Evolutionary conservation across 2,888 invertebrate species (phyloP), one percentile per base, ranked within the genome.

Genomic region (Coleophora flavipennella): DNA sequence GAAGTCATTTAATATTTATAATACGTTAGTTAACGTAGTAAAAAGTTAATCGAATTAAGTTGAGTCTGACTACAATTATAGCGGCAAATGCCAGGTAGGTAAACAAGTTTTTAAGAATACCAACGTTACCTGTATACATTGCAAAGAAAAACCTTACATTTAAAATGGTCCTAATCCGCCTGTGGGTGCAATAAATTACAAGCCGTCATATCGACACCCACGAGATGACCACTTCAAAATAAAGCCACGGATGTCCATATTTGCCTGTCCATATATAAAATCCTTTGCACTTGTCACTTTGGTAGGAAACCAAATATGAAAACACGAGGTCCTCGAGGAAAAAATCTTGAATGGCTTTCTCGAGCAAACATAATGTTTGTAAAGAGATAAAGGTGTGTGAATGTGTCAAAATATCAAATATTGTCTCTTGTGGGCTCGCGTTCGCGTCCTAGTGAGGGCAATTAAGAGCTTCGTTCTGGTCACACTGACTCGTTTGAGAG

Each of bases 341-440:
- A 79, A 80, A 79, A 75, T 57, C 58, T 57, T 76, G 71, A 74
- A 80, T 73, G 69, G 66, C 76, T 78, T 81, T 81, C 78, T 75
- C 80, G 71, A 63, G 66, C 67, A 83, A 79, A 74, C 79, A 74
- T 62, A 55, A 83, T 80, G 73, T 84, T 77, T 78, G 71, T 51
- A 57, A 67, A 70, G 64, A 66, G 83, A 84, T 84, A 84, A 83
- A 78, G 67, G 67, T 78, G 77, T 80, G 79, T 84, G 83, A 85
- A 84, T 84, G 79, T 80, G 83, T 81, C 83, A 85, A 85, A 85
- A 84, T 70, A 73, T 73, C 74, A 79, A 80, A 78, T 80, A 84
- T 84, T 83, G 77, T 75, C 75, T 29, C 29, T 29, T 11, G 29
- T 29, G 59, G 53, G 59, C 57, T 59, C 60, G 59, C 62, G 60